Evolutionary conservation across 2,888 invertebrate species (phyloP), one percentile per base, ranked within the genome.

Genomic region (Gryllus longicercus): DNA sequence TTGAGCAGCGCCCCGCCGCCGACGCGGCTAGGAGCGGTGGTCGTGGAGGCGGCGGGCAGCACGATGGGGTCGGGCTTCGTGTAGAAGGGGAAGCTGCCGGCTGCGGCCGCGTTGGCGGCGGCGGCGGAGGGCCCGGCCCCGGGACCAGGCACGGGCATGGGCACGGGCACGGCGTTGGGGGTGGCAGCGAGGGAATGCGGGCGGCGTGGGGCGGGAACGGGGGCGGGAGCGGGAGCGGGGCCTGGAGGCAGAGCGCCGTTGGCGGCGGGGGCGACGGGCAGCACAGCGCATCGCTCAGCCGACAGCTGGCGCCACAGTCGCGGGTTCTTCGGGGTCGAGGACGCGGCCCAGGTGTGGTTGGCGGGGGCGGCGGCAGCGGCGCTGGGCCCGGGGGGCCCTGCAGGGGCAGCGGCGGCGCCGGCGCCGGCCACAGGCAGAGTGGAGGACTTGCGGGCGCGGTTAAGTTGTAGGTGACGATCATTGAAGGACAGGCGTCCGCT

Each of bases 11-110:
- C 25, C n/a, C 81, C 79, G 75, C 83, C 78, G 12, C 38, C 79
- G 50, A 78, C 75, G 76, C 51, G 74, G 82, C 87, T 87, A 51
- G 90, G 88, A 82, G 92, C 92, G 84, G 92, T 90, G 84, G 92
- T 51, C 75, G 79, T 18, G 49, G 79, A 51, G 49, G 78, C 14
- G 75, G 79, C 38, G 14, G 75, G 75, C 51, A 51, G 76, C 49
- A 80, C 38, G 50, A 81, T 79, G 76, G 82, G 82, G 8, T 81
- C 81, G 25, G 82, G 82, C 25, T 81, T 82, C 75, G 89, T 89
- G 86, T 91, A 91, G 76, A 90, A 88, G 82, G 89, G 88, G 25
- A 25, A 25, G 25, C 25, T 25, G 25, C 25, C 3, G 83, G 87
- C 85, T 83, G 78, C 51, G 51, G 80, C 50, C 38, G 74, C 63